These are phyloP conservation scores for Stenolophus ochropezus DNA, from an alignment of 2,888 invertebrate species.

Conservation along the genomic window DNA sequence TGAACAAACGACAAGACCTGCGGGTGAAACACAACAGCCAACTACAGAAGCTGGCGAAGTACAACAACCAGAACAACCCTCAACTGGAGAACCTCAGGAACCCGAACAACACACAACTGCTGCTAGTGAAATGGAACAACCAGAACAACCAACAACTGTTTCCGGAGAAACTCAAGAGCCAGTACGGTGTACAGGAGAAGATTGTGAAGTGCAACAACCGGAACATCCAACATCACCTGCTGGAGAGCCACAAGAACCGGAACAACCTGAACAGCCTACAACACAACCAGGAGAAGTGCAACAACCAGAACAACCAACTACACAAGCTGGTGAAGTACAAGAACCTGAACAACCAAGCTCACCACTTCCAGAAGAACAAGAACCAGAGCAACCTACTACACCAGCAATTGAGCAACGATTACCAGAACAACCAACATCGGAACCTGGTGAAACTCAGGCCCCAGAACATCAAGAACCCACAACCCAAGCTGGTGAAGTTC, in stretches of 20 bases:
- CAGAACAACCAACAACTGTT: conserved; percentile 54
- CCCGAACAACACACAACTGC: conserved; percentile 61
- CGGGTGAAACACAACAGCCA: neutral
- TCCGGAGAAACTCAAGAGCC: conserved; percentile 52
- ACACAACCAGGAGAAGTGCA: neutral
- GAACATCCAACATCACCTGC: neutral
- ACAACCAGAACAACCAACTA: conserved; percentile 45
- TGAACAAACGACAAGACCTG: too few relatives aligned
- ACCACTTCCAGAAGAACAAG: conserved; percentile 40
- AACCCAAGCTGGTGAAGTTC: neutral
- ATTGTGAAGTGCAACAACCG: conserved; percentile 12
- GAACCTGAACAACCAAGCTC: conserved; percentile 34
- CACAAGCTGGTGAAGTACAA: conserved; percentile 52
- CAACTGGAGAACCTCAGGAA: neutral
- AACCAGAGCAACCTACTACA: neutral
- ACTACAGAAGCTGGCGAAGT: conserved; percentile 50
- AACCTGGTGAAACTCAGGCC: conserved; percentile 57
- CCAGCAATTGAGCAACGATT: conserved; percentile 6
- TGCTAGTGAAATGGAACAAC: conserved; percentile 61
- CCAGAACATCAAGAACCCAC: conserved; percentile 16
- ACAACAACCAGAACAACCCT: conserved; percentile 34
- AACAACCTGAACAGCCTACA: conserved; percentile 21
- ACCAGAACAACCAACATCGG: conserved; percentile 4
- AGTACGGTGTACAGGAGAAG: conserved; percentile 62
- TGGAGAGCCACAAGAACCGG: conserved; percentile 20